phyloP scores from a whole-genome alignment of 2,113 vertebrate species.

The Microtus pennsylvanicus region DNA sequence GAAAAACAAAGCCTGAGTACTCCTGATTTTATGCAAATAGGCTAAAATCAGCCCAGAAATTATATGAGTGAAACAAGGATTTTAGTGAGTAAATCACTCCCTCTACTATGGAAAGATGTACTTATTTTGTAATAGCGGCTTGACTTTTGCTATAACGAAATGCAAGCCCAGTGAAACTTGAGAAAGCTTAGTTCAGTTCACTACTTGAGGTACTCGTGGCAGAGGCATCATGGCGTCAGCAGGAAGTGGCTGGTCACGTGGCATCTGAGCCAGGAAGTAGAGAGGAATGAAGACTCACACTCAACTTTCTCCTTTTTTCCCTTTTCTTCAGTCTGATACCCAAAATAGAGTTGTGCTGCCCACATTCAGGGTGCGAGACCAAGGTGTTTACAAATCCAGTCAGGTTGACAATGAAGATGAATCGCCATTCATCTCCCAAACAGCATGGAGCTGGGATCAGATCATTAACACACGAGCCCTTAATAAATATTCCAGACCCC shows the following conservation, averaged over 20 bases:
- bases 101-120: background rate
- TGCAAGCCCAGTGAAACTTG: background rate
- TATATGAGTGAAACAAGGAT: background rate
- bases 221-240: background rate
- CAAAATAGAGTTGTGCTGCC: background rate
- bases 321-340: background rate
- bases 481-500: background rate
- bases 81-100: background rate
- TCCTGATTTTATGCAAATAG: background rate
- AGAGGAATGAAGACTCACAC: background rate
- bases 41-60: background rate
- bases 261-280: background rate
- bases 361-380: background rate
- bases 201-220: background rate
- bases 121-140: background rate
- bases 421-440: background rate
- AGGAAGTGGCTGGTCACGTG: background rate
- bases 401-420: background rate
- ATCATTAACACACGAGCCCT: background rate
- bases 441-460: background rate
- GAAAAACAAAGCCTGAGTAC: background rate
- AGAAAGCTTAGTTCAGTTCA: background rate
- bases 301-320: too few relatives aligned
- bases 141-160: slow-evolving; percentile 21
- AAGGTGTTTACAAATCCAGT: background rate